Percentiles rank a stretch among this genome's conserved stretches.
phyloP scores from a whole-genome alignment of 1,140 invertebrate genomes.

The Drosophila oshimai region DNA sequence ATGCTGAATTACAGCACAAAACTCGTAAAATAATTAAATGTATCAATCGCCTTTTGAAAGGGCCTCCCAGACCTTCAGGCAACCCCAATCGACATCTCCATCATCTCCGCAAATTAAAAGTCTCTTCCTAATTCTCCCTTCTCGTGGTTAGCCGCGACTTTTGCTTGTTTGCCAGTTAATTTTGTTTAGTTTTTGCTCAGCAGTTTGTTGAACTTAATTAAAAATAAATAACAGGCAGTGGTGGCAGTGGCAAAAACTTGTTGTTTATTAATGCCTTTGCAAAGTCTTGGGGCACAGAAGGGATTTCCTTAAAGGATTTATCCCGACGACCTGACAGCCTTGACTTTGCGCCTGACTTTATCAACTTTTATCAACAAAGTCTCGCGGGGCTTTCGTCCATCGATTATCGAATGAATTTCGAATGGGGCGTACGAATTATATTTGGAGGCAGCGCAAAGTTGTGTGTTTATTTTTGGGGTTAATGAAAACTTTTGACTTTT shows the following conservation, averaged over 20 bases:
- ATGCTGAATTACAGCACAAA: no score
- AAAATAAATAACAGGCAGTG: slow-evolving; percentile 65
- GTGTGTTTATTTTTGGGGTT: slow-evolving; percentile 1
- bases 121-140: neutral
- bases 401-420: slow-evolving; percentile 41
- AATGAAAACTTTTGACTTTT: slow-evolving; percentile 12
- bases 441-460: neutral
- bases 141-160: slow-evolving; percentile 22
- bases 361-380: slow-evolving; percentile 16
- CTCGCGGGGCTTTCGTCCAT: neutral
- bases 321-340: slow-evolving; percentile 4
- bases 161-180: slow-evolving; percentile 57
- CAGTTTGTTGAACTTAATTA: slow-evolving; percentile 79
- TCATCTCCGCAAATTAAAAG: neutral
- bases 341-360: slow-evolving; percentile 33
- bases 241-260: slow-evolving; percentile 37
- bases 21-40: no score
- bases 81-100: neutral
- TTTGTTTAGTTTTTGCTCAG: slow-evolving; percentile 70
- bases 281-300: slow-evolving; percentile 5
- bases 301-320: neutral
- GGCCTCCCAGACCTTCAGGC: neutral
- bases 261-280: slow-evolving; percentile 62
- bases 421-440: slow-evolving; percentile 24
- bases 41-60: no score